Base-by-base conservation (phyloP, 2,888 invertebrate species). In the Calameuta filiformis region DNA sequence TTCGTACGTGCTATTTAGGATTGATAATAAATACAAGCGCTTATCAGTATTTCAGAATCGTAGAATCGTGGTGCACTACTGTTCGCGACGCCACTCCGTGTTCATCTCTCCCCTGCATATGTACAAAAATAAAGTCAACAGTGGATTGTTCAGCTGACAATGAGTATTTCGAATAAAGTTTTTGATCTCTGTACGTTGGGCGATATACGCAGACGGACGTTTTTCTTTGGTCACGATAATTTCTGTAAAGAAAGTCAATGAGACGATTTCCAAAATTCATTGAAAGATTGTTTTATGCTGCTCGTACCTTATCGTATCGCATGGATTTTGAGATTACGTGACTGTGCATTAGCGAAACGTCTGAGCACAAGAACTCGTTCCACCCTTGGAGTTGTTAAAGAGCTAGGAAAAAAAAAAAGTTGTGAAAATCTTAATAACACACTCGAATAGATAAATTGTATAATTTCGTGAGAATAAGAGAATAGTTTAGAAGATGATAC, bases 21-120 rank as follows among this genome's bases (percentile, higher is more conserved):
- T 37, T 37, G 37, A 37, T 37, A 15, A 37, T 15, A 37, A 15
- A 37, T 15, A 37, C 37, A 37, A 37, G 37, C 37, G 37, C 12
- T 37, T 37, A 15, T 12, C 37, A 15, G 4, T 37, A 4, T 15
- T 37, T 37, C 4, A 12, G 1, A 37, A 15, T 37, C 12, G 4
- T 12, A 15, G 12, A 37, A 37, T 12, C 37, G 37, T 15, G 12
- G 15, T 15, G 4, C 4, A 12, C 4, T 37, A 37, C 4, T 37
- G 1, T 37, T 15, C 37, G 4, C 12, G 37, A 37, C 37, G 37
- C 12, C 37, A 37, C 37, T 1, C 37, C 15, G 37, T 15, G 35
- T 34, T 31, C 90, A 86, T 92, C 88, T 92, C 92, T 85, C 85
- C 93, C 91, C 89, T 93, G 92, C 92, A 93, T 92, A 93, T 92